phyloP scores from a whole-genome alignment of 2,797 vertebrate species.

The Amniataba percoides region DNA sequence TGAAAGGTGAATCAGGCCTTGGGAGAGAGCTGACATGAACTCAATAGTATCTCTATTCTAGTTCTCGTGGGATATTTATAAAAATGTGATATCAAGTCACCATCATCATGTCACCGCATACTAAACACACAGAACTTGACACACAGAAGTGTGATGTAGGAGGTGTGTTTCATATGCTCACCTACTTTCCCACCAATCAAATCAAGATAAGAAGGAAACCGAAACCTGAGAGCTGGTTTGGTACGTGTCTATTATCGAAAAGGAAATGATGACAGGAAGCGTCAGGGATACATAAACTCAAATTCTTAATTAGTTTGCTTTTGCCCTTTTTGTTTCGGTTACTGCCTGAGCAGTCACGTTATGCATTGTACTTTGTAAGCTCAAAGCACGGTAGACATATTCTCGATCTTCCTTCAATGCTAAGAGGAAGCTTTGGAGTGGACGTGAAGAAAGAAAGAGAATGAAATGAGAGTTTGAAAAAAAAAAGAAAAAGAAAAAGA shows the following conservation, averaged over 20 bases:
- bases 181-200: conserved; percentile 72
- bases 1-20: conserved; percentile 67
- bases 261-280: conserved; percentile 62
- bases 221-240: conserved; percentile 55
- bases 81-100: conserved; percentile 34
- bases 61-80: conserved; percentile 44
- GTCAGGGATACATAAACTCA: conserved; percentile 1
- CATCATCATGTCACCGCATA: conserved; percentile 24
- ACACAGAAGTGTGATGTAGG: conserved; percentile 43
- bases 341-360: not conserved
- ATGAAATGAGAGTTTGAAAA: conserved; percentile 22
- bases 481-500: conserved; percentile 49
- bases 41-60: conserved; percentile 12
- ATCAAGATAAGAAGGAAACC: conserved; percentile 70
- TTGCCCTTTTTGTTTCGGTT: not conserved
- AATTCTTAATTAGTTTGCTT: conserved; percentile 23
- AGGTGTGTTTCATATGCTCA: conserved; percentile 60
- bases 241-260: conserved; percentile 40
- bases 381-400: not conserved
- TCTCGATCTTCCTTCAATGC: not conserved
- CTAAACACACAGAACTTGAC: conserved; percentile 21
- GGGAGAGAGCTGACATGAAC: conserved; percentile 6
- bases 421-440: conserved; percentile 20
- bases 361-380: not conserved
- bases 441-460: conserved; percentile 25